Evolutionary conservation across 1,140 invertebrate genomes (phyloP).

Genomic region (Zophobas atratus): DNA sequence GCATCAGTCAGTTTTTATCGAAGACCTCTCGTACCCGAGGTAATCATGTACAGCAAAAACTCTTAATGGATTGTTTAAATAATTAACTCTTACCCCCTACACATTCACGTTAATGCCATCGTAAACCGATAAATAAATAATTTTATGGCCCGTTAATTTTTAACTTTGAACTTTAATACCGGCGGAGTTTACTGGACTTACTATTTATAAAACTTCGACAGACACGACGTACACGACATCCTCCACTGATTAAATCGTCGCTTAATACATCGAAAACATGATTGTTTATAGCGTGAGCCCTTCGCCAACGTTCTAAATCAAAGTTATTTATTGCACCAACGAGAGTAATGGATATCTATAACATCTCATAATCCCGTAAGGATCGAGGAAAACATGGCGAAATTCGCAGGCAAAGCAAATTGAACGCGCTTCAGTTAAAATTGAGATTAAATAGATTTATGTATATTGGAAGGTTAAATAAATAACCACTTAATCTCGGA

Average conservation of each 20-base stretch:
- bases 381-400: not conserved
- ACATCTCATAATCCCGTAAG: constrained; percentile 16
- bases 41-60: not conserved
- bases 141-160: constrained; percentile 8
- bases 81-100: not conserved
- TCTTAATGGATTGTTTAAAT: constrained; percentile 12
- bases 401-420: not conserved
- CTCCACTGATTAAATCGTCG: not conserved
- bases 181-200: not conserved
- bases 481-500: too few species aligned
- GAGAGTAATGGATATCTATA: constrained; percentile 19
- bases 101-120: not conserved
- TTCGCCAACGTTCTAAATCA: constrained; percentile 15
- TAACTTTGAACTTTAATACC: not conserved
- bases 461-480: too few species aligned
- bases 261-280: not conserved
- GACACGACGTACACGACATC: not conserved
- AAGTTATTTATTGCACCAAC: constrained; percentile 13
- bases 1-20: too few species aligned
- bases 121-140: constrained; percentile 16
- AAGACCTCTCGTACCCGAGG: not conserved
- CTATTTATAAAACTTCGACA: not conserved
- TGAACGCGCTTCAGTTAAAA: not conserved
- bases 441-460: not conserved
- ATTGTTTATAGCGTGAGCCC: constrained; percentile 9